phyloP scores from a whole-genome alignment of 2,113 vertebrate genomes.

The Corythoichthys intestinalis region DNA sequence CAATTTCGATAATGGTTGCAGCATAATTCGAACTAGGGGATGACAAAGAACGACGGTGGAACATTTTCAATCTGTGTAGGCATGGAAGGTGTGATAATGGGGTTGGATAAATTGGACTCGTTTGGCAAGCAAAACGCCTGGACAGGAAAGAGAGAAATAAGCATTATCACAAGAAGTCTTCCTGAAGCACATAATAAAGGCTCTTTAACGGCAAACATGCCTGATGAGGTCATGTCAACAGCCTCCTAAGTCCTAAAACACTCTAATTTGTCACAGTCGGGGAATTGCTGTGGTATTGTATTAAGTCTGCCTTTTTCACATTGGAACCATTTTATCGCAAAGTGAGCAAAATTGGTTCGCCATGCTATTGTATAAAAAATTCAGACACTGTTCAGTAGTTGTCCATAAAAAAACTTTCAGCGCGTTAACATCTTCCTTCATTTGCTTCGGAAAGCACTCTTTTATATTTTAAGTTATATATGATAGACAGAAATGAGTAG shows the following conservation, averaged over 20 bases:
- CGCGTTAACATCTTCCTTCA: constrained; percentile 17
- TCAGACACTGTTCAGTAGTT: constrained; percentile 14
- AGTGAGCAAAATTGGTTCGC: constrained; percentile 46
- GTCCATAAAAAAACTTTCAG: constrained; percentile 12
- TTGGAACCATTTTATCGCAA: constrained; percentile 33
- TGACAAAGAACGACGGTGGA: neutral
- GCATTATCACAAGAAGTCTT: neutral
- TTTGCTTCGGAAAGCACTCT: constrained; percentile 6
- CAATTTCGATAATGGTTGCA: constrained; percentile 1
- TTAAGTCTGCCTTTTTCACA: constrained; percentile 31
- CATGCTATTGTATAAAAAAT: constrained; percentile 21
- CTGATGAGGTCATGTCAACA: constrained; percentile 17
- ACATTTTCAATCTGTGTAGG: constrained; percentile 6
- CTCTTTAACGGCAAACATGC: constrained; percentile 15
- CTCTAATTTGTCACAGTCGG: constrained; percentile 38
- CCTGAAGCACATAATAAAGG: constrained; percentile 20
- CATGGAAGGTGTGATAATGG: constrained; percentile 19
- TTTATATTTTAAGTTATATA: constrained; percentile 9
- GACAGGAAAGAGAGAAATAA: constrained; percentile 7
- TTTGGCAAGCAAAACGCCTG: constrained; percentile 5
- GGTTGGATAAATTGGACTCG: constrained; percentile 9
- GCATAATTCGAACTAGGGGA: neutral
- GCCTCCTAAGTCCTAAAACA: constrained; percentile 31
- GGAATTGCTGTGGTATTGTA: constrained; percentile 25
- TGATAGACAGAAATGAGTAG: too few relatives aligned